Evolutionary conservation across 2,888 invertebrate genomes (phyloP).

Genomic region (Chloromyia formosa): DNA sequence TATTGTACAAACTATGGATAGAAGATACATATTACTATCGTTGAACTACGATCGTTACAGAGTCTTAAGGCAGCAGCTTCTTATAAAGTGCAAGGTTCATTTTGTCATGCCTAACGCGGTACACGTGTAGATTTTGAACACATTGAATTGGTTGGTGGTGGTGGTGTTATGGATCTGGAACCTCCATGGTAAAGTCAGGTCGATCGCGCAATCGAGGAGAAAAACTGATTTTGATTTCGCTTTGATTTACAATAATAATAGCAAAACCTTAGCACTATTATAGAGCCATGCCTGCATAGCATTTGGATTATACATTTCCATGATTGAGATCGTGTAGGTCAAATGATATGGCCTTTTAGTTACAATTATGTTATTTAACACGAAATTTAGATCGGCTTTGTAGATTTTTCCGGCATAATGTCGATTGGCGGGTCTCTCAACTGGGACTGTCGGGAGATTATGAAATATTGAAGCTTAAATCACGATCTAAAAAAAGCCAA

Average conservation of each 20-base stretch:
- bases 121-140: slow-evolving; percentile 10
- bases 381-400: slow-evolving; percentile 9
- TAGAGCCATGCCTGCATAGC: not conserved
- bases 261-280: not conserved
- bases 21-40: not conserved
- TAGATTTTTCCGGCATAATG: not conserved
- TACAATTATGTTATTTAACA: slow-evolving; percentile 40
- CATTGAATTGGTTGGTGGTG: too few species aligned
- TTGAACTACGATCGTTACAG: slow-evolving; percentile 13
- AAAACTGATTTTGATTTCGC: slow-evolving; percentile 28
- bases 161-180: too few species aligned
- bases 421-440: too few species aligned
- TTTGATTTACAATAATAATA: slow-evolving; percentile 25
- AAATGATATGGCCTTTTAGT: slow-evolving; percentile 32
- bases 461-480: too few species aligned
- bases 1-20: not conserved
- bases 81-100: slow-evolving; percentile 38
- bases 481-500: too few species aligned
- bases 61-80: slow-evolving; percentile 14
- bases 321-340: slow-evolving; percentile 43
- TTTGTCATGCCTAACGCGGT: slow-evolving; percentile 22
- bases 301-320: slow-evolving; percentile 18
- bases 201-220: not conserved
- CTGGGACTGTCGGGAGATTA: too few species aligned
- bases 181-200: not conserved